Percentiles rank a stretch among this genome's conserved stretches.
Evolutionary conservation across 2,888 invertebrate species (phyloP).

Genomic region (Euplagia quadripunctaria): DNA sequence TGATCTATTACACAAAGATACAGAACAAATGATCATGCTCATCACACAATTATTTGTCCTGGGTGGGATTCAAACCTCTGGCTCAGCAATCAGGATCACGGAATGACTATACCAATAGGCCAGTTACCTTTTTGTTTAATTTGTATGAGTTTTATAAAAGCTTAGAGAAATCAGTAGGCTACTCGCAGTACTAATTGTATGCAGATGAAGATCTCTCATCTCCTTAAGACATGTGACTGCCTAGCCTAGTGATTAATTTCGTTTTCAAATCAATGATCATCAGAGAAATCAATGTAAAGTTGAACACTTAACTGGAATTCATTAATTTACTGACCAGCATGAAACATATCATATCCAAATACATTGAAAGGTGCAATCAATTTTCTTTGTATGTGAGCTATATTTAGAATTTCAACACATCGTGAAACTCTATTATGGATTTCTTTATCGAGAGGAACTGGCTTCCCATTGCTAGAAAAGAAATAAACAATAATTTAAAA

Average conservation of each 20-base stretch:
- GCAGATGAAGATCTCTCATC: no score
- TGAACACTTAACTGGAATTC: neutral
- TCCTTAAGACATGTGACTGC: neutral
- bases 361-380: constrained; percentile 90
- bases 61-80: no score
- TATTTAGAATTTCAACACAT: constrained; percentile 88
- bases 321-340: constrained; percentile 86
- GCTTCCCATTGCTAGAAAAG: constrained; percentile 85
- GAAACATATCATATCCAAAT: constrained; percentile 91
- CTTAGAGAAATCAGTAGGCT: no score
- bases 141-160: no score
- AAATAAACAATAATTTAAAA: neutral
- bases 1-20: no score
- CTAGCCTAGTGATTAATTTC: no score
- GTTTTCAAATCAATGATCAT: neutral
- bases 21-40: no score
- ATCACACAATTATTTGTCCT: no score
- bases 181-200: no score
- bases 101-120: no score
- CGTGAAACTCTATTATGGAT: constrained; percentile 84
- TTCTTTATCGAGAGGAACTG: constrained; percentile 84
- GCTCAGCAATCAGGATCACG: no score
- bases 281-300: neutral
- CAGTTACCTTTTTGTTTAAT: no score
- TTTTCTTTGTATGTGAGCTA: constrained; percentile 81